These are phyloP conservation scores for Fistularia commersonii DNA, from an alignment of 2,797 vertebrate genomes.

Conservation along the genomic window DNA sequence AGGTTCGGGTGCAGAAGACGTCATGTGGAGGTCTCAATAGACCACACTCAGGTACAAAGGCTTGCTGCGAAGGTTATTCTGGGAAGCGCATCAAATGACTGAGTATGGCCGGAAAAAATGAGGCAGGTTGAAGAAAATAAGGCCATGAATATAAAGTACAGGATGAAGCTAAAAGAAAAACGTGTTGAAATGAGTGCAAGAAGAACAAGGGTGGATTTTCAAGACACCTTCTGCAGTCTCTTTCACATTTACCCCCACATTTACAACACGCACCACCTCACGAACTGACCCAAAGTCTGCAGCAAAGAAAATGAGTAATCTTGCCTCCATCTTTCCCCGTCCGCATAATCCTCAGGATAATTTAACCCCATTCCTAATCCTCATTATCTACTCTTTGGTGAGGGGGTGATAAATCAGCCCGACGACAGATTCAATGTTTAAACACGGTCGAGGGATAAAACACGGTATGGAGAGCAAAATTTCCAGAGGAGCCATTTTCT, in stretches of 20 bases:
- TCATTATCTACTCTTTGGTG: background rate
- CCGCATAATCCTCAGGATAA: no score
- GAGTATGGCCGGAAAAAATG: conserved; percentile 5
- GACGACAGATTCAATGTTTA: background rate
- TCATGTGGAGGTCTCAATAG: conserved; percentile 39
- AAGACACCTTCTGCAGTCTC: background rate
- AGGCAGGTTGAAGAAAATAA: conserved; percentile 20
- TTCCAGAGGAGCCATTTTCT: no score
- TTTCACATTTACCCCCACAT: conserved; percentile 7
- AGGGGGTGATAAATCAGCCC: background rate
- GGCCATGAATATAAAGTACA: conserved; percentile 7
- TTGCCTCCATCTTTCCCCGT: no score
- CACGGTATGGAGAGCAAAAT: no score
- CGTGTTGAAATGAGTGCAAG: conserved; percentile 7
- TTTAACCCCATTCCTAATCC: no score
- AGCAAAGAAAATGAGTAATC: no score
- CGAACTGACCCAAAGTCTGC: no score
- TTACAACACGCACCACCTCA: conserved; percentile 26
- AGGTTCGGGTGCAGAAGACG: conserved; percentile 17
- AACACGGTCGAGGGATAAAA: background rate
- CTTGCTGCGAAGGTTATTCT: conserved; percentile 39
- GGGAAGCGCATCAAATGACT: conserved; percentile 38
- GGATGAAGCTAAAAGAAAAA: conserved; percentile 1
- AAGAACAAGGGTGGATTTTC: background rate
- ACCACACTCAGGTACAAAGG: conserved; percentile 19